A percentile compares a stretch with the other conserved stretches of the same genome.
phyloP scores from a whole-genome alignment of 1,140 invertebrate species.

The Drosophila pandora region DNA sequence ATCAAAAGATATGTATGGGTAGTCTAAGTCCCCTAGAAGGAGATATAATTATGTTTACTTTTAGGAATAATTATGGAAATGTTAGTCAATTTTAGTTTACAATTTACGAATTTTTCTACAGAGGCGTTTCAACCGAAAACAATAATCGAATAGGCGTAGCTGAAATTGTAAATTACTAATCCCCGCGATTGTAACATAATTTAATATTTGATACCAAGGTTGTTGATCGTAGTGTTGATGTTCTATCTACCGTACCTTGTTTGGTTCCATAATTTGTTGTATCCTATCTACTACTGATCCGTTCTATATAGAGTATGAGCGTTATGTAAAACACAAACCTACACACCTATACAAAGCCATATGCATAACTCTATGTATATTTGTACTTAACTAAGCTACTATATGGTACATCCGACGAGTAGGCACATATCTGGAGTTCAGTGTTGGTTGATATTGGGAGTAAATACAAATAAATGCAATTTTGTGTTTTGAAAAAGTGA shows the following conservation, averaged over 20 bases:
- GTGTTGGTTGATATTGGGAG: constrained; percentile 48
- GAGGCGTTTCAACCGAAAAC: constrained; percentile 67
- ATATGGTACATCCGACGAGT: constrained; percentile 36
- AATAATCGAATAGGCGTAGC: constrained; percentile 60
- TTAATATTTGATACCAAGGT: constrained; percentile 56
- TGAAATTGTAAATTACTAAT: constrained; percentile 39
- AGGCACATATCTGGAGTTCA: constrained; percentile 54
- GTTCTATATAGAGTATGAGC: constrained; percentile 37
- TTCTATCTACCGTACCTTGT: constrained; percentile 34
- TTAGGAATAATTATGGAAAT: constrained; percentile 20
- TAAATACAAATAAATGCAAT: constrained; percentile 38
- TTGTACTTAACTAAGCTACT: constrained; percentile 47
- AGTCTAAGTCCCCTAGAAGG: background rate
- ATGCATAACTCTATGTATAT: constrained; percentile 16
- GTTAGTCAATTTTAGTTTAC: constrained; percentile 54
- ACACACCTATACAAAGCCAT: constrained; percentile 15
- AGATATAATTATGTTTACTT: constrained; percentile 16
- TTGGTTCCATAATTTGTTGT: constrained; percentile 52
- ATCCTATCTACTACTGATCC: constrained; percentile 46
- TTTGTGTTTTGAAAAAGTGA: constrained; percentile 35
- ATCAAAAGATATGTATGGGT: constrained; percentile 21
- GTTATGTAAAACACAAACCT: constrained; percentile 27
- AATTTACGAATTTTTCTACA: constrained; percentile 64
- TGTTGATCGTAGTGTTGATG: constrained; percentile 55
- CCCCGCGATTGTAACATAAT: constrained; percentile 40